A percentile compares a stretch with the other conserved stretches of the same genome.
Conservation (phyloP, 2,888 invertebrate species). For the Hetaerina titia region DNA sequence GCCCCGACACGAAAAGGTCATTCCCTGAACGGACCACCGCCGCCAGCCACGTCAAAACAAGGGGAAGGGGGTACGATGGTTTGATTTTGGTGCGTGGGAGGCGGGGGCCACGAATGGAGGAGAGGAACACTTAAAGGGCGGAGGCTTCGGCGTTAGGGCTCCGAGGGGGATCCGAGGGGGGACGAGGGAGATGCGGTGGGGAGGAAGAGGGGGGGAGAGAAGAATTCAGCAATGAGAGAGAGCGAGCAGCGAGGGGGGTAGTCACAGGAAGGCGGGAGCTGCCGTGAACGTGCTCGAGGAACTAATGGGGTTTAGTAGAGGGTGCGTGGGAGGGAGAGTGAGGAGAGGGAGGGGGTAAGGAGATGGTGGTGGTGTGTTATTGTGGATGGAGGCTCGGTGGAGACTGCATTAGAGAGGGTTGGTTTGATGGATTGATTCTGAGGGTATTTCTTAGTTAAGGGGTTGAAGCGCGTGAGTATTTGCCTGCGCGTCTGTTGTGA, state of each 20-base stretch:
- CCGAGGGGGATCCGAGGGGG: background rate
- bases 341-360: too few relatives aligned
- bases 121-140: too few relatives aligned
- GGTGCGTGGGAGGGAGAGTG: background rate
- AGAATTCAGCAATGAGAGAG: background rate
- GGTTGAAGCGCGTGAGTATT: conserved; percentile 7
- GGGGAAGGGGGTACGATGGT: too few relatives aligned
- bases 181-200: background rate
- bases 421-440: conserved; percentile 57
- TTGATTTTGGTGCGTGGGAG: too few relatives aligned
- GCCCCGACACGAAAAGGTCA: conserved; percentile 43
- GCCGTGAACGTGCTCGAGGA: conserved; percentile 22
- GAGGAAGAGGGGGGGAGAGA: background rate
- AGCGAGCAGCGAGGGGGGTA: background rate
- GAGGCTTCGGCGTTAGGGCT: too few relatives aligned
- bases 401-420: background rate
- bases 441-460: conserved; percentile 41
- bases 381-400: conserved; percentile 1
- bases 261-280: conserved; percentile 30
- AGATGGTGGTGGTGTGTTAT: background rate
- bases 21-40: conserved; percentile 27
- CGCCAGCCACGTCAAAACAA: conserved; percentile 46
- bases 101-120: too few relatives aligned
- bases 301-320: background rate
- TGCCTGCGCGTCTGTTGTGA: conserved; percentile 29